Evolutionary conservation across 2,888 invertebrate genomes (phyloP), one percentile per base, ranked within the genome.

Genomic region (Steinernema carpocapsae): DNA sequence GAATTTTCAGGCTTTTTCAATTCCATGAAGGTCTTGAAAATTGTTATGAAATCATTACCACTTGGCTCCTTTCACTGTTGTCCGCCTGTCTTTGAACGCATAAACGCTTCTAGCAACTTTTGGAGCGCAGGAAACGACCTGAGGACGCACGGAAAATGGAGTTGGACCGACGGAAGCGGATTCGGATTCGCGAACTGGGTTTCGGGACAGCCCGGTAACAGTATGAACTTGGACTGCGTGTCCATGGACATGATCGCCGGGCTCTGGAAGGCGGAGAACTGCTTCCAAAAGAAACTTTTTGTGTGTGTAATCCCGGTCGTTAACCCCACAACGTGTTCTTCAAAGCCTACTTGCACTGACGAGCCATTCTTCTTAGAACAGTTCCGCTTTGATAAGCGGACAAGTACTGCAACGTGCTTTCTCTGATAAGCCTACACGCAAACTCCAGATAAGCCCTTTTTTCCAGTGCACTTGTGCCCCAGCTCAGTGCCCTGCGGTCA

Each of bases 81-180:
- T n/a, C n/a, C n/a, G n/a, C n/a, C 52, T 19, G 24, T 72, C 17
- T 72, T 72, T 43, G 48, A 51, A 24, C 10, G 26, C 19, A 72
- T 37, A 24, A 72, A 72, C 64, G 7, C 29, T 19, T 14, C 48
- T 17, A 37, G 37, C 4, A 22, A 48, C 19, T 72, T 72, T 26
- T 72, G 72, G 72, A 22, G 48, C 64, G 72, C 51, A 22, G 72
- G 72, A 10, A 72, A 72, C 64, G 72, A 72, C 45, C 52, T 72
- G 22, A 42, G 51, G 1, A 22, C 51, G 19, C 4, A 17, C 12
- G 72, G 72, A 1, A 64, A 22, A 17, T 72, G 72, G 72, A 12
- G 22, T 0, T 72, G 72, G 72, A 72, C 51, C 26, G 72, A 72
- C 14, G 72, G 72, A 12, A 42, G n/a, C 64, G 64, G 43, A 29